Evolutionary conservation across 1,140 invertebrate genomes (phyloP).

Genomic region (Monomorium pharaonis): DNA sequence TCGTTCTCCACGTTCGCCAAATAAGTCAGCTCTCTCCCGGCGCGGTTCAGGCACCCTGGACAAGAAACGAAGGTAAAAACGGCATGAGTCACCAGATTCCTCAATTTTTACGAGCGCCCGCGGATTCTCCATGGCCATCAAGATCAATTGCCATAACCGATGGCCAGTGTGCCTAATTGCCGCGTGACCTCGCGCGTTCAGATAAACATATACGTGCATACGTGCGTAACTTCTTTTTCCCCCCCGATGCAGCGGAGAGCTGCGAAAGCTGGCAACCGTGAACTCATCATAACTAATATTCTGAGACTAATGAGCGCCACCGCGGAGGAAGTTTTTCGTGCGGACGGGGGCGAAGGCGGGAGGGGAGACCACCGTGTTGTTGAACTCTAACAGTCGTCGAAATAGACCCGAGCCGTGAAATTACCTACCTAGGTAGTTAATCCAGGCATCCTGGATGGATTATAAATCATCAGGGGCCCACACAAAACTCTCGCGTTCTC

Average conservation of each 20-base stretch:
- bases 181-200: slow-evolving; percentile 41
- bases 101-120: slow-evolving; percentile 39
- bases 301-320: slow-evolving; percentile 24
- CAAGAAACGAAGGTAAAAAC: slow-evolving; percentile 27
- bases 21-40: slow-evolving; percentile 35
- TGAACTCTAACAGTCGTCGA: slow-evolving; percentile 29
- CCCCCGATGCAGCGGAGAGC: slow-evolving; percentile 15
- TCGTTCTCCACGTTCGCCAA: slow-evolving; percentile 34
- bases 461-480: slow-evolving; percentile 4
- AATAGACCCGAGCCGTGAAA: slow-evolving; percentile 39
- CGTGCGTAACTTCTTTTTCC: neutral
- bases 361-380: neutral
- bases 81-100: slow-evolving; percentile 40
- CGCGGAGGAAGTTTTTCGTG: neutral
- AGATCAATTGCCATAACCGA: slow-evolving; percentile 57
- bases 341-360: neutral
- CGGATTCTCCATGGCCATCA: slow-evolving; percentile 45
- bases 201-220: slow-evolving; percentile 1
- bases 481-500: neutral
- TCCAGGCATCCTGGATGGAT: neutral
- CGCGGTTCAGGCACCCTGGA: slow-evolving; percentile 3
- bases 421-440: slow-evolving; percentile 7
- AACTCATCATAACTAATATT: slow-evolving; percentile 34
- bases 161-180: slow-evolving; percentile 49
- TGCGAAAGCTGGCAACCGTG: slow-evolving; percentile 18